Percentiles rank a stretch among this genome's conserved stretches.
phyloP scores from a whole-genome alignment of 2,113 vertebrate genomes.

The Muscicapa adusta region DNA sequence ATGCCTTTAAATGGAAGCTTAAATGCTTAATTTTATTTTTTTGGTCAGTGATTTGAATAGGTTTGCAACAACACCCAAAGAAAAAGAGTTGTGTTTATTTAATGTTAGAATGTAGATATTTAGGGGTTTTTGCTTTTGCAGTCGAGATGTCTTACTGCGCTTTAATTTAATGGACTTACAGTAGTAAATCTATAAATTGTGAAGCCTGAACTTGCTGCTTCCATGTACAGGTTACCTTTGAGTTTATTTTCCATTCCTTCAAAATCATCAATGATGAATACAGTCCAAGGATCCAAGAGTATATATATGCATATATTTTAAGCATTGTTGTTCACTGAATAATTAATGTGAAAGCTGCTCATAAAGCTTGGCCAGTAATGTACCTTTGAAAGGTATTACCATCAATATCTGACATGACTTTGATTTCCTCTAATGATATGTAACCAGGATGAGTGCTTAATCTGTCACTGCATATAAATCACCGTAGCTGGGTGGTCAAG shows the following conservation, averaged over 20 bases:
- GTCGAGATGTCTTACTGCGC: background rate
- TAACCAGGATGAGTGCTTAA: conserved; percentile 48
- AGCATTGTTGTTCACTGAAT: conserved; percentile 35
- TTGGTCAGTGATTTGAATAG: conserved; percentile 36
- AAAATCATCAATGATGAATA: conserved; percentile 6
- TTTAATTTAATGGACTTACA: background rate
- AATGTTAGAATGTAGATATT: background rate
- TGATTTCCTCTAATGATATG: conserved; percentile 54
- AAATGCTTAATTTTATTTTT: conserved; percentile 48
- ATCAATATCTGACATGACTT: conserved; percentile 56
- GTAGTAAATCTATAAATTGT: background rate
- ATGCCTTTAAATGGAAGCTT: conserved; percentile 45
- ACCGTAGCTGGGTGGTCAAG: conserved; percentile 31
- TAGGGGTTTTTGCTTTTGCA: background rate
- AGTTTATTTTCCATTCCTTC: background rate
- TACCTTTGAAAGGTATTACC: conserved; percentile 60
- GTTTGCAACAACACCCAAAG: background rate
- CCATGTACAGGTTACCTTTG: background rate
- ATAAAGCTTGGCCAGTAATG: conserved; percentile 49
- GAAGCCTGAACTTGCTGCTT: background rate
- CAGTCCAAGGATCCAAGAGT: background rate
- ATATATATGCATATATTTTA: conserved; percentile 41
- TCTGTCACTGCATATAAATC: conserved; percentile 30
- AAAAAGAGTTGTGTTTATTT: background rate
- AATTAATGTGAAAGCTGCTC: conserved; percentile 55